Evolutionary conservation across 2,888 invertebrate genomes (phyloP).

Genomic region (Stegophylla sp.): DNA sequence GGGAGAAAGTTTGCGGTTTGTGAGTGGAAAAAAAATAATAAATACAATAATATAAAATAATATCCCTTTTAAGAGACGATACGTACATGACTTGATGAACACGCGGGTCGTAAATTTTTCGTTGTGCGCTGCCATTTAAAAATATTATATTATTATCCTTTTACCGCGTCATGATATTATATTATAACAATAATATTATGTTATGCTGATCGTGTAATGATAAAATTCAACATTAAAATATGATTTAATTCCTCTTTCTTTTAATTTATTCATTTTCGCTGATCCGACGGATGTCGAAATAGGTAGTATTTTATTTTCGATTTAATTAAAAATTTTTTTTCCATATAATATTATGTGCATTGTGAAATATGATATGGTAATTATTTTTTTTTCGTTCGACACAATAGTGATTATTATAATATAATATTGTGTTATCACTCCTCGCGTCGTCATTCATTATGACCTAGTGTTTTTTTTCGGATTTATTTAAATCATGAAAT

Average conservation of each 20-base stretch:
- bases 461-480: not conserved
- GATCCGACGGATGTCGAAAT: not conserved
- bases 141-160: not conserved
- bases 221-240: no score
- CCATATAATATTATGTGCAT: not conserved
- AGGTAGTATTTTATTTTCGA: not conserved
- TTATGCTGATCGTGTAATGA: not conserved
- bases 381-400: not conserved
- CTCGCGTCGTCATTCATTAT: not conserved
- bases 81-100: not conserved
- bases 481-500: not conserved
- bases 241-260: no score
- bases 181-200: not conserved
- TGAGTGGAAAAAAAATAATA: not conserved
- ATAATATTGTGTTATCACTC: not conserved
- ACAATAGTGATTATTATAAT: not conserved
- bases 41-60: no score
- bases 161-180: not conserved
- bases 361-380: not conserved
- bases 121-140: not conserved
- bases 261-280: not conserved
- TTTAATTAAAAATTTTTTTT: no score
- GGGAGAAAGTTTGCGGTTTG: not conserved
- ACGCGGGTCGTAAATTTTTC: not conserved
- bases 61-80: not conserved